These are phyloP conservation scores for Xanthostigma xanthostigma DNA, from an alignment of 2,888 invertebrate species.

Conservation along the genomic window DNA sequence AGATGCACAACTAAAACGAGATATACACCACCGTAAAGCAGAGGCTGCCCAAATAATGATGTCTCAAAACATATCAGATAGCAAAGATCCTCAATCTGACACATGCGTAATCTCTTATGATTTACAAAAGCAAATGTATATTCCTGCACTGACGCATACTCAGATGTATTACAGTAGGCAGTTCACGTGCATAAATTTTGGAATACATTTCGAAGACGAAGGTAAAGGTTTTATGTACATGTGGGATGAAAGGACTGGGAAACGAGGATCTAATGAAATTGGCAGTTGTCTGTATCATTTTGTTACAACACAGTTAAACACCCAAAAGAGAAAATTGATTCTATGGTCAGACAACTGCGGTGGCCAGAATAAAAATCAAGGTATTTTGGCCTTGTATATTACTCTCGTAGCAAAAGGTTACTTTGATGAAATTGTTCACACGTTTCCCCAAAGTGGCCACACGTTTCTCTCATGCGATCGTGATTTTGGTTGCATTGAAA, in stretches of 20 bases:
- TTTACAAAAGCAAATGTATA: constrained; percentile 14
- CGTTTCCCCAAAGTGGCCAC: constrained; percentile 8
- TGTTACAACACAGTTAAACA: background rate
- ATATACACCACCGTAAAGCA: constrained; percentile 5
- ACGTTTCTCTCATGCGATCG: constrained; percentile 9
- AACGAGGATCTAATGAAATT: constrained; percentile 13
- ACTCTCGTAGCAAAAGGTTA: constrained; percentile 1
- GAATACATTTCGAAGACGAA: constrained; percentile 13
- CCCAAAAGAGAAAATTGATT: constrained; percentile 2
- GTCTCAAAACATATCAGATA: no score
- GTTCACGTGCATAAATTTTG: constrained; percentile 16
- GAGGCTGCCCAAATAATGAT: constrained; percentile 5
- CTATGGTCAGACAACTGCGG: constrained; percentile 4
- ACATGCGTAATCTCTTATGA: constrained; percentile 12
- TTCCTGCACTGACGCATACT: constrained; percentile 16
- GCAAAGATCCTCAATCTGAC: no score
- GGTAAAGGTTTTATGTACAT: constrained; percentile 11
- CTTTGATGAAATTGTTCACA: constrained; percentile 7
- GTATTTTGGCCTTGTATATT: constrained; percentile 1
- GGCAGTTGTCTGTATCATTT: constrained; percentile 5
- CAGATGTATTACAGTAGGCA: constrained; percentile 16
- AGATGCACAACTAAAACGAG: constrained; percentile 1
- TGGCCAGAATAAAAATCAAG: constrained; percentile 5
- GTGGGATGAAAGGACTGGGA: constrained; percentile 12
- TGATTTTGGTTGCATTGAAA: constrained; percentile 9